These are phyloP conservation scores for Caenorhabditis auriculariae DNA, from an alignment of 2,888 invertebrate genomes.

Conservation along the genomic window DNA sequence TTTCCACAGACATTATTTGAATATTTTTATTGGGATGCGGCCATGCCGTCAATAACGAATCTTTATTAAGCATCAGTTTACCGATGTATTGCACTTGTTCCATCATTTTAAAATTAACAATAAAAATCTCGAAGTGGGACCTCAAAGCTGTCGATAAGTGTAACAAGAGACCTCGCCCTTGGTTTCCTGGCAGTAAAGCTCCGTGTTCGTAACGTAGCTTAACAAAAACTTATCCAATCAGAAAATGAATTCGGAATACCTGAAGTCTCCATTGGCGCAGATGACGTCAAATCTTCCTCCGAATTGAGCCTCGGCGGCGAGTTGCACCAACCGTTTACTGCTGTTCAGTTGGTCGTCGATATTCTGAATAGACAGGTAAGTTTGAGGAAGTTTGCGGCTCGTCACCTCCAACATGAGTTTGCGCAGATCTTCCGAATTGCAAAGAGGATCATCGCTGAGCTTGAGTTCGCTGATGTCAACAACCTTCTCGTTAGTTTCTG, in stretches of 20 bases:
- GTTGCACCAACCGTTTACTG: conserved; percentile 58
- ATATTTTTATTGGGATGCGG: too few relatives aligned
- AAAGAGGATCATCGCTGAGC: conserved; percentile 59
- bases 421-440: conserved; percentile 59
- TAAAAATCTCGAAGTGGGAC: too few relatives aligned
- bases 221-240: not conserved
- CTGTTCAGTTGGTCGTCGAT: conserved; percentile 60
- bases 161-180: conserved; percentile 58
- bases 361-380: too few relatives aligned
- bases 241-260: conserved; percentile 9
- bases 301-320: conserved; percentile 60
- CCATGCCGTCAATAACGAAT: too few relatives aligned
- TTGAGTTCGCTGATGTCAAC: conserved; percentile 49
- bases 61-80: too few relatives aligned
- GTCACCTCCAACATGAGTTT: conserved; percentile 51
- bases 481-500: conserved; percentile 30
- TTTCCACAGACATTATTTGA: too few relatives aligned
- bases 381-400: not conserved
- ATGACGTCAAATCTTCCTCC: conserved; percentile 57
- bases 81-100: too few relatives aligned
- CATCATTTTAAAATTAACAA: too few relatives aligned
- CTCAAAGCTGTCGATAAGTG: conserved; percentile 58
- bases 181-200: conserved; percentile 60
- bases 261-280: conserved; percentile 59
- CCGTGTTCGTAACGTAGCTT: conserved; percentile 61